Percentiles rank a stretch among this genome's conserved stretches.
phyloP scores from a whole-genome alignment of 2,797 vertebrate genomes.

The Myripristis murdjan region DNA sequence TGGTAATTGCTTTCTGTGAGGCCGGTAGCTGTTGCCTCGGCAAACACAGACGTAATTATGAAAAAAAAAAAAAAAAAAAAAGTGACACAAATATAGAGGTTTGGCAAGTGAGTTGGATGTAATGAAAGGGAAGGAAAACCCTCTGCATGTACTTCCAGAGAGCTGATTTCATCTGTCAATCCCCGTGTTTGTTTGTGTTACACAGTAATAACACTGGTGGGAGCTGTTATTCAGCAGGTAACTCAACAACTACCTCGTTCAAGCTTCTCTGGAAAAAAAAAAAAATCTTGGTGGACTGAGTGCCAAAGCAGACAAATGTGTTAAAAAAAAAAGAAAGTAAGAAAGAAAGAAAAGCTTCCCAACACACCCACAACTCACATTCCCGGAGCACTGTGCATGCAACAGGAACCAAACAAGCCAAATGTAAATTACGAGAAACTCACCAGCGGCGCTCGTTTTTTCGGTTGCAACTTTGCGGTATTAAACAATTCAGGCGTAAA shows the following conservation, averaged over 20 bases:
- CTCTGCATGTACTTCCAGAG: not conserved
- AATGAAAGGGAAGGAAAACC: not conserved
- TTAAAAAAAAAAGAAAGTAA: not conserved
- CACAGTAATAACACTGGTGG: not conserved
- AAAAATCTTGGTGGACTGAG: not conserved
- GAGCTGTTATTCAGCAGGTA: conserved; percentile 1
- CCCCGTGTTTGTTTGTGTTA: conserved; percentile 10
- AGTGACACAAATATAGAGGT: not conserved
- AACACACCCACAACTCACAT: too few species aligned
- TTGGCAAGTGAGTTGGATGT: not conserved
- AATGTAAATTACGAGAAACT: conserved; percentile 8
- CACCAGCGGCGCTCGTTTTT: conserved; percentile 4
- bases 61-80: not conserved
- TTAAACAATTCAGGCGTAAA: not conserved
- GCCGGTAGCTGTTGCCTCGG: conserved; percentile 22
- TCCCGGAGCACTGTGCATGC: too few species aligned
- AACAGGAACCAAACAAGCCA: conserved; percentile 2
- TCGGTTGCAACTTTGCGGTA: too few species aligned
- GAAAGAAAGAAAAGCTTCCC: too few species aligned
- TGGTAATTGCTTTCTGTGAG: conserved; percentile 31
- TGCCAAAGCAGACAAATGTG: not conserved
- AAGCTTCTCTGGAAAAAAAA: conserved; percentile 1
- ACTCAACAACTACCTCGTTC: conserved; percentile 5
- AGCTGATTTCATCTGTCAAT: too few species aligned
- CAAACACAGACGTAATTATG: conserved; percentile 13